Evolutionary conservation across 2,113 vertebrate species (phyloP), one percentile per base, ranked within the genome.

Genomic region (Nibea albiflora): DNA sequence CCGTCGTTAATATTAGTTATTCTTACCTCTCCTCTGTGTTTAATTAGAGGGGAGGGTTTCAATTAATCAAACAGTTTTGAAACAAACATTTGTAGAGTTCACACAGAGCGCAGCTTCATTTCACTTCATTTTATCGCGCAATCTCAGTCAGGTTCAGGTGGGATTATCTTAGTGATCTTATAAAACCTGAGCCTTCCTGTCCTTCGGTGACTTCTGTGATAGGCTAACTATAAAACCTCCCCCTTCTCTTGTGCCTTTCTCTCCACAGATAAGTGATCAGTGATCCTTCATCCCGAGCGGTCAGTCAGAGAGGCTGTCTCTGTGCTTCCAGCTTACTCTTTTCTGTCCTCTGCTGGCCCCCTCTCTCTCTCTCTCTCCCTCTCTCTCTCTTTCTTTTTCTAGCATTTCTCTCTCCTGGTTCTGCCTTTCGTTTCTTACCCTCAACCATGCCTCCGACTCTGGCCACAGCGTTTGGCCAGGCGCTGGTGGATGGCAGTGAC

Each of bases 401-500:
- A 5, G n/a, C 62, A 8, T 39, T 60, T 52, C 57, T 39, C 14
- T 56, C n/a, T 26, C 46, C 8, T n/a, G n/a, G n/a, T n/a, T n/a
- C n/a, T 52, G 52, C 69, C 47, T 74, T 19, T n/a, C 15, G 8
- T 10, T 53, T 62, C 14, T 39, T 5, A 9, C 26, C 68, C n/a
- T 31, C 35, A 9, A 88, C 82, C 85, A 99, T 99, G 98, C 95
- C 97, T 78, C 98, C 98, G 20, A 97, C 97, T 0, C 92, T 99
- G n/a, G 95, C 96, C 78, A 97, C 96, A 0, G 97, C 97, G 0
- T 97, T 97, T 63, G n/a, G 94, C 94, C 83, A 96, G 97, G 73
- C 97, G 97, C 86, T 99, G 98, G 98, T 99, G 98, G 98, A 99
- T 99, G 98, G 98, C 98, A 0, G 96, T 95, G 93, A 99, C 97